Evolutionary conservation across 2,888 invertebrate genomes (phyloP).

Genomic region (Agrotis puta): DNA sequence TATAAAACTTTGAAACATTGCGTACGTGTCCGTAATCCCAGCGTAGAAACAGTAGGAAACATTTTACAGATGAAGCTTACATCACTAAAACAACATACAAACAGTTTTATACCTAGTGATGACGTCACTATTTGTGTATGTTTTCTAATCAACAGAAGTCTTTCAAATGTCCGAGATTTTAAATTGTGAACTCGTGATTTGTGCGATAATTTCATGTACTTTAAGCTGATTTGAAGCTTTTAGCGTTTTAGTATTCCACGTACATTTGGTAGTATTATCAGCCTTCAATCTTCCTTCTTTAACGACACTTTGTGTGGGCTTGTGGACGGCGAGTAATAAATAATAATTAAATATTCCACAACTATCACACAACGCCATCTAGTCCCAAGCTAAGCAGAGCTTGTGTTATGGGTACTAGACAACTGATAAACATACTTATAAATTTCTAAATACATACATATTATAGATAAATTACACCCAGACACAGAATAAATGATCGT

Average conservation of each 20-base stretch:
- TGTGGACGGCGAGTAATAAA: too few relatives aligned
- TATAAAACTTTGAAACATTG: constrained; percentile 44
- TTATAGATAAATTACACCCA: too few relatives aligned
- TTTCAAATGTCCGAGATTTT: not conserved
- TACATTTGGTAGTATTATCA: not conserved
- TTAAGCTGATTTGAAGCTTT: not conserved
- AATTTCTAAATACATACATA: too few relatives aligned
- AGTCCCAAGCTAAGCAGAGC: too few relatives aligned
- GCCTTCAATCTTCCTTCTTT: too few relatives aligned
- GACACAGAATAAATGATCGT: too few relatives aligned
- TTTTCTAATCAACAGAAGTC: constrained; percentile 7
- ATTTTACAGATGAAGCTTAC: constrained; percentile 48
- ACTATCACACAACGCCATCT: too few relatives aligned
- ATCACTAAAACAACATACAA: constrained; percentile 38
- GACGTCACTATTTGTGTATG: constrained; percentile 29
- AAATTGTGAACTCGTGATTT: not conserved
- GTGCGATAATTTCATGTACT: not conserved
- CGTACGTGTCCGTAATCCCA: constrained; percentile 35
- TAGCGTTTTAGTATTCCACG: not conserved
- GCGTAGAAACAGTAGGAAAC: constrained; percentile 31
- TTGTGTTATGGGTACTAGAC: too few relatives aligned
- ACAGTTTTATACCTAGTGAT: constrained; percentile 28
- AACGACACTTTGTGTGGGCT: too few relatives aligned
- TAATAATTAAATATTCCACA: too few relatives aligned
- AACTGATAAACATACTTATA: too few relatives aligned